phyloP scores from a whole-genome alignment of 1,140 invertebrate species.

The Cylas formicarius region DNA sequence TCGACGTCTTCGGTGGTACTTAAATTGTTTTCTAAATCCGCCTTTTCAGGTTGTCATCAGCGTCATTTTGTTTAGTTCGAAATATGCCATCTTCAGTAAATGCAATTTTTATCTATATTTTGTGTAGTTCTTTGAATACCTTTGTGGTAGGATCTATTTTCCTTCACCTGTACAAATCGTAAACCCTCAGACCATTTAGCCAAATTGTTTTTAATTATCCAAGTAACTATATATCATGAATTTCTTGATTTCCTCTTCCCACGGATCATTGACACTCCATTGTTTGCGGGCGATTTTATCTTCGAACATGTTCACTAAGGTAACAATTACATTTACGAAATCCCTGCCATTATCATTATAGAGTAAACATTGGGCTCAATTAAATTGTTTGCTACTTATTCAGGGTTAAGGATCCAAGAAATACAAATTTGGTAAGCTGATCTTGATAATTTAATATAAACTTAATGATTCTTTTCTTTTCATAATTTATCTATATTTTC shows the following conservation, averaged over 20 bases:
- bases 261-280: constrained; percentile 31
- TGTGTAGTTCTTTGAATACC: constrained; percentile 7
- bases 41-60: background rate
- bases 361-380: constrained; percentile 32
- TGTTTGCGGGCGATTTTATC: constrained; percentile 41
- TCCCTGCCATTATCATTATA: constrained; percentile 38
- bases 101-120: constrained; percentile 1
- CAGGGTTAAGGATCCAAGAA: constrained; percentile 4
- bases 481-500: too few species aligned
- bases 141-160: constrained; percentile 27
- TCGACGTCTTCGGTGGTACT: constrained; percentile 1
- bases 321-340: constrained; percentile 35
- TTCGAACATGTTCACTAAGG: constrained; percentile 40
- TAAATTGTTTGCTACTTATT: constrained; percentile 12
- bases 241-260: constrained; percentile 37
- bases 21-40: constrained; percentile 5
- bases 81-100: background rate
- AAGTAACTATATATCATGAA: constrained; percentile 38
- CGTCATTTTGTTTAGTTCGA: background rate
- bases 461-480: too few species aligned
- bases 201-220: constrained; percentile 33
- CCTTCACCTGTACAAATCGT: constrained; percentile 34
- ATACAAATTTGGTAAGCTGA: constrained; percentile 13
- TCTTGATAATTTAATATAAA: constrained; percentile 15
- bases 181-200: constrained; percentile 36